Conservation (phyloP, 2,888 invertebrate genomes). For the Ischnus inquisitorius region DNA sequence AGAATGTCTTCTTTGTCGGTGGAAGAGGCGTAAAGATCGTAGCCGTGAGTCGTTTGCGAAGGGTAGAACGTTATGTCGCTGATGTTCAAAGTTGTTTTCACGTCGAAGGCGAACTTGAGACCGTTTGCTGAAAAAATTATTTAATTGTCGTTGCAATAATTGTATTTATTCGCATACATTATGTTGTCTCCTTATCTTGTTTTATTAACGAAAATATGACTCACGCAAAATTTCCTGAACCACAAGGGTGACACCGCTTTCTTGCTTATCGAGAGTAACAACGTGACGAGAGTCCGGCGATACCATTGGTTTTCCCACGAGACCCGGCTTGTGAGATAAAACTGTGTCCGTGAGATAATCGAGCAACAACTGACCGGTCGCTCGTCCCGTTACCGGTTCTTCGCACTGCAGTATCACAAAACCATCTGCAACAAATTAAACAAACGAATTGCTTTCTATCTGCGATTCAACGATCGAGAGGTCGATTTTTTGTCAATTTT, state of each 20-base stretch:
- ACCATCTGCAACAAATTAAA: conserved; percentile 87
- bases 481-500: background rate
- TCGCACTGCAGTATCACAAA: conserved; percentile 90
- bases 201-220: conserved; percentile 66
- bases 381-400: conserved; percentile 88
- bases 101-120: conserved; percentile 90
- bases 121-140: conserved; percentile 86
- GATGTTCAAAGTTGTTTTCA: conserved; percentile 91
- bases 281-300: conserved; percentile 91
- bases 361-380: conserved; percentile 89
- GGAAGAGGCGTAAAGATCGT: conserved; percentile 91
- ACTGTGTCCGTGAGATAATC: conserved; percentile 92
- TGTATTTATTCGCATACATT: background rate
- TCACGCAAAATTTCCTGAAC: conserved; percentile 89
- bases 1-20: conserved; percentile 91
- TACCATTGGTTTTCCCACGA: conserved; percentile 89
- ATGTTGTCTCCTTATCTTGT: background rate
- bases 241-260: conserved; percentile 87
- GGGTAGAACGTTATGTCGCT: conserved; percentile 91
- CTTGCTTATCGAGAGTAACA: conserved; percentile 89
- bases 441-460: background rate
- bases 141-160: background rate
- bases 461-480: background rate
- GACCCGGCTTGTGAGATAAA: conserved; percentile 88
- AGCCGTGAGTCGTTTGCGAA: conserved; percentile 90